phyloP scores from a whole-genome alignment of 2,888 invertebrate genomes.

The Metellina segmentata region DNA sequence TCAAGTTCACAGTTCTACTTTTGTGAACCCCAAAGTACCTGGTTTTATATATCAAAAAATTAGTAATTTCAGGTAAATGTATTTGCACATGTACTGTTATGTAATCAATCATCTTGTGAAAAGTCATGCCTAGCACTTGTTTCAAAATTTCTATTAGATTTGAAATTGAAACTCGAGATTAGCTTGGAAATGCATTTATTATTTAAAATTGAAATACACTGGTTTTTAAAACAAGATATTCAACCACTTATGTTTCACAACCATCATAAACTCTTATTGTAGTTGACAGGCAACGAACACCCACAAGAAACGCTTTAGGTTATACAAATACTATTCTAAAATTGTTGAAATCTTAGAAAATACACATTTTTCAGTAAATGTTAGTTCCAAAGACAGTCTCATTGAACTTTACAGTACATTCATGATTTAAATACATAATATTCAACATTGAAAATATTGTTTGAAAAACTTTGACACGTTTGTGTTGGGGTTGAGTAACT shows the following conservation, averaged over 20 bases:
- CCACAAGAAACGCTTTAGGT: background rate
- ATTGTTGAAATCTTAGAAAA: conserved; percentile 1
- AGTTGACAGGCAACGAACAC: background rate
- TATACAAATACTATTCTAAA: background rate
- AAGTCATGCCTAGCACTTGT: no score
- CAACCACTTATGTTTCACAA: background rate
- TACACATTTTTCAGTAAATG: background rate
- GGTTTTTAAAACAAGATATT: background rate
- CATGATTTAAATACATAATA: background rate
- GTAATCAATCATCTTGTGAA: no score
- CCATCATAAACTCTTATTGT: background rate
- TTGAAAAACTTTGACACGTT: background rate
- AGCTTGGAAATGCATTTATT: background rate
- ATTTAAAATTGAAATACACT: background rate
- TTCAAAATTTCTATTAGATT: no score
- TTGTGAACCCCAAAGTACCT: no score
- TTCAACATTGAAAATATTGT: background rate
- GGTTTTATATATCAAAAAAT: no score
- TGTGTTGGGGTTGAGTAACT: no score
- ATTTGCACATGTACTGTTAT: no score
- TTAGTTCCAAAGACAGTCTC: background rate
- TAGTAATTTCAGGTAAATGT: no score
- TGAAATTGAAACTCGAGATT: background rate
- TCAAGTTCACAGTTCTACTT: no score
- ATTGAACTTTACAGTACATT: background rate